Evolutionary conservation across 2,797 vertebrate species (phyloP).

Genomic region (Aeoliscus strigatus): DNA sequence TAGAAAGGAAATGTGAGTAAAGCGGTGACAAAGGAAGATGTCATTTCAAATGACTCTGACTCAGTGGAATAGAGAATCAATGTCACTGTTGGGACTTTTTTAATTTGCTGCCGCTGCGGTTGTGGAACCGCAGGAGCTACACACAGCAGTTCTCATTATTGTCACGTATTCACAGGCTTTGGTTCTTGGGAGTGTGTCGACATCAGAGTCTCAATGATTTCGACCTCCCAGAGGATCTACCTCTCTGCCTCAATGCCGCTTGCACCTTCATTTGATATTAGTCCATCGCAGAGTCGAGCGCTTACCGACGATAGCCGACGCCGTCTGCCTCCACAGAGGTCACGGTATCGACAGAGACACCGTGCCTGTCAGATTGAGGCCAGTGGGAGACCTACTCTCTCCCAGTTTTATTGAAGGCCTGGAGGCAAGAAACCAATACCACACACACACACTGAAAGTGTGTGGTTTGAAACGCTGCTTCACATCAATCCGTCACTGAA

Average conservation of each 20-base stretch:
- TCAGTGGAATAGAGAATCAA: constrained; percentile 54
- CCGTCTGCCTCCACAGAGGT: constrained; percentile 46
- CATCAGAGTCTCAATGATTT: constrained; percentile 29
- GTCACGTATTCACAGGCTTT: constrained; percentile 47
- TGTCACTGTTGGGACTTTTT: constrained; percentile 58
- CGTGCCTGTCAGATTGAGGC: constrained; percentile 51
- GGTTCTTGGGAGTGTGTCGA: constrained; percentile 26
- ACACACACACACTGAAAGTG: constrained; percentile 38
- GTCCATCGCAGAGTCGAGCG: constrained; percentile 9
- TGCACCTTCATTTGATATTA: constrained; percentile 29
- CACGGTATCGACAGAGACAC: constrained; percentile 54
- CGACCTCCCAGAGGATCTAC: constrained; percentile 21
- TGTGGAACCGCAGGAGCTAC: constrained; percentile 39
- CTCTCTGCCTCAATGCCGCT: too few species aligned
- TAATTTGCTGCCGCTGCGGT: constrained; percentile 54
- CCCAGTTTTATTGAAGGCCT: constrained; percentile 53
- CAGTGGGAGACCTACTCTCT: constrained; percentile 53
- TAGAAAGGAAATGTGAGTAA: constrained; percentile 24
- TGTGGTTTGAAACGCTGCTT: constrained; percentile 52
- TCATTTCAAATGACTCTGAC: constrained; percentile 37
- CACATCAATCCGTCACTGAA: constrained; percentile 58
- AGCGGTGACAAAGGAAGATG: constrained; percentile 49
- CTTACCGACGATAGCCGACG: constrained; percentile 34
- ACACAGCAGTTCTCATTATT: constrained; percentile 55
- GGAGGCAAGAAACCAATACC: constrained; percentile 47